Conservation (phyloP, 2,888 invertebrate genomes). For the Pediacus dermestoides region DNA sequence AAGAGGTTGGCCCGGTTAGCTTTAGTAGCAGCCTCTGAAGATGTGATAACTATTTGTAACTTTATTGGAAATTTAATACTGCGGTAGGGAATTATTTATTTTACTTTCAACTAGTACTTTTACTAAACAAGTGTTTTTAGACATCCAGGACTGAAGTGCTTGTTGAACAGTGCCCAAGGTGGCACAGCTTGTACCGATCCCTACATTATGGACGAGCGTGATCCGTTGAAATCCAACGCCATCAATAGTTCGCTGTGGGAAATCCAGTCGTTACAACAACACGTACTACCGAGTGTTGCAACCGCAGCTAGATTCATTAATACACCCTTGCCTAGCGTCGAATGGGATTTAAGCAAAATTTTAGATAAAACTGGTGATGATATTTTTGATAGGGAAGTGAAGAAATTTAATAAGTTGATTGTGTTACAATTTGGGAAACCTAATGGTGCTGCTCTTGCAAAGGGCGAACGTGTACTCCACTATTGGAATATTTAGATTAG, state of each 20-base stretch:
- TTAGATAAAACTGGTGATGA: slow-evolving; percentile 64
- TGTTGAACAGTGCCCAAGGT: slow-evolving; percentile 56
- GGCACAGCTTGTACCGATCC: slow-evolving; percentile 67
- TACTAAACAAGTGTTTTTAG: slow-evolving; percentile 50
- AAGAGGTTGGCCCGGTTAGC: slow-evolving; percentile 84
- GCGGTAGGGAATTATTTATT: slow-evolving; percentile 37
- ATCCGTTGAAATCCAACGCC: slow-evolving; percentile 76
- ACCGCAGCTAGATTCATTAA: slow-evolving; percentile 70
- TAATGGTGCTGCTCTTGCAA: slow-evolving; percentile 55
- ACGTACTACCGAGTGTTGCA: slow-evolving; percentile 68
- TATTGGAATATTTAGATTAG: slow-evolving; percentile 60
- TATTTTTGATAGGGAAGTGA: slow-evolving; percentile 74
- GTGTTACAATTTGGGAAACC: slow-evolving; percentile 75
- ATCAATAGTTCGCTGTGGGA: slow-evolving; percentile 93
- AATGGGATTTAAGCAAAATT: slow-evolving; percentile 65
- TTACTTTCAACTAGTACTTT: background rate
- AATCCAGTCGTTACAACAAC: slow-evolving; percentile 71
- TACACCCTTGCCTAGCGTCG: slow-evolving; percentile 62
- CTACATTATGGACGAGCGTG: slow-evolving; percentile 76
- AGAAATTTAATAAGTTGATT: slow-evolving; percentile 69
- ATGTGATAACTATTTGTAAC: slow-evolving; percentile 70
- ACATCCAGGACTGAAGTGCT: slow-evolving; percentile 76
- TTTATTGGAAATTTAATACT: slow-evolving; percentile 82
- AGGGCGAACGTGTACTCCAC: slow-evolving; percentile 62
- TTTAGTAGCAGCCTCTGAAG: slow-evolving; percentile 77